These are phyloP conservation scores for Herminia tarsipennalis DNA, from an alignment of 2,888 invertebrate species.

Conservation along the genomic window DNA sequence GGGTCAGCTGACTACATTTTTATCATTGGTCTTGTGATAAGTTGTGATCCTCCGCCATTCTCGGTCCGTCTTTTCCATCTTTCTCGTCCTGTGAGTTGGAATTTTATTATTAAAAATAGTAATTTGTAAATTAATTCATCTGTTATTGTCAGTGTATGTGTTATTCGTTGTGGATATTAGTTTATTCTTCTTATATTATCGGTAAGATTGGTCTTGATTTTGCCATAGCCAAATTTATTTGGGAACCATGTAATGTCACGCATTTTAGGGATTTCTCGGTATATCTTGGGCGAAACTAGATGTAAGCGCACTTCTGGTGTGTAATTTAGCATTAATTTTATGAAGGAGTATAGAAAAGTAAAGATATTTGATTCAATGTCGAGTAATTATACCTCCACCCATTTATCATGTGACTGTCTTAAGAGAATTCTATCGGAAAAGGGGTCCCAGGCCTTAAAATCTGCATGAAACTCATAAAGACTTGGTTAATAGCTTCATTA, in stretches of 20 bases:
- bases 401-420: conserved; percentile 56
- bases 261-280: conserved; percentile 37
- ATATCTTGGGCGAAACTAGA: conserved; percentile 8
- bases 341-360: not conserved
- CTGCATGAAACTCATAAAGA: not conserved
- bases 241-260: conserved; percentile 52
- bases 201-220: conserved; percentile 65
- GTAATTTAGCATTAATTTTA: conserved; percentile 15
- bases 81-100: conserved; percentile 80
- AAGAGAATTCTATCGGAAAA: conserved; percentile 11
- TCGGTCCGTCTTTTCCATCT: conserved; percentile 81
- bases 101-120: conserved; percentile 55
- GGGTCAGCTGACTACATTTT: conserved; percentile 84
- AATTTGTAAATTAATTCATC: conserved; percentile 46
- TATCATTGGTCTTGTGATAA: conserved; percentile 86
- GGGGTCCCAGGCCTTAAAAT: not conserved
- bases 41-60: conserved; percentile 84
- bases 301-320: not conserved
- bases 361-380: not conserved
- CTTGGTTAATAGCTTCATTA: not conserved
- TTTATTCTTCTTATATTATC: conserved; percentile 40
- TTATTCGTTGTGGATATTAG: conserved; percentile 50
- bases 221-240: conserved; percentile 53
- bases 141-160: conserved; percentile 62
- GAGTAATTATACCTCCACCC: conserved; percentile 39